Evolutionary conservation across 2,797 vertebrate genomes (phyloP), one percentile per base, ranked within the genome.

Genomic region (Galaxias olidus): DNA sequence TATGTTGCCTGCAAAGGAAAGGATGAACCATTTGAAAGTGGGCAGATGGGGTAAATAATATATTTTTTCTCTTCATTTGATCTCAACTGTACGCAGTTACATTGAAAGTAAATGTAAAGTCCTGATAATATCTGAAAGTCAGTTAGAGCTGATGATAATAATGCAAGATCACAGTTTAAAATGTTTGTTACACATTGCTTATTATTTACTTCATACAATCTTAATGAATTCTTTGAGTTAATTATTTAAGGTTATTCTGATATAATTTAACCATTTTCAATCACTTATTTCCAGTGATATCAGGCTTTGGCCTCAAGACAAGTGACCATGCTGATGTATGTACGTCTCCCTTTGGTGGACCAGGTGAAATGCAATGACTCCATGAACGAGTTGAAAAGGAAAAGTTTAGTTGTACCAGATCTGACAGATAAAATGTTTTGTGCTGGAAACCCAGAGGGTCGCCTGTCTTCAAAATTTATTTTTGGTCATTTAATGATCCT

Each of bases 401-500:
- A 9, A 1, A 2, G 2, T 30, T 30, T 0, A 0, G 0, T 0
- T 0, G 0, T 74, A 14, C 77, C 75, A 30, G 0, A 0, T 17
- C 15, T 89, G 57, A 80, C 89, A 42, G 14, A 73, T 20, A 90
- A 89, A 75, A 90, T 90, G 90, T 87, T 90, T 62, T 92, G 90
- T 15, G 90, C 83, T 61, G 86, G 88, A 65, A 0, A 63, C 1
- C 73, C 77, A 30, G 74, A 81, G 8, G 83, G 76, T 89, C 56
- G 75, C 88, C 0, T 90, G 90, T 51, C n/a, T 91, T 88, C 91
- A 88, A n/a, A 5, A 68, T 73, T 79, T 85, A 86, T 71, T 73
- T 80, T 91, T 92, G 96, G 93, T 96, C 91, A 95, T 95, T 95
- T 95, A 88, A 91, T 78, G 55, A 53, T 79, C 10, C 90, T 90